Conservation (phyloP, 1,140 invertebrate species). For the Drosophila pseudoobscura region DNA sequence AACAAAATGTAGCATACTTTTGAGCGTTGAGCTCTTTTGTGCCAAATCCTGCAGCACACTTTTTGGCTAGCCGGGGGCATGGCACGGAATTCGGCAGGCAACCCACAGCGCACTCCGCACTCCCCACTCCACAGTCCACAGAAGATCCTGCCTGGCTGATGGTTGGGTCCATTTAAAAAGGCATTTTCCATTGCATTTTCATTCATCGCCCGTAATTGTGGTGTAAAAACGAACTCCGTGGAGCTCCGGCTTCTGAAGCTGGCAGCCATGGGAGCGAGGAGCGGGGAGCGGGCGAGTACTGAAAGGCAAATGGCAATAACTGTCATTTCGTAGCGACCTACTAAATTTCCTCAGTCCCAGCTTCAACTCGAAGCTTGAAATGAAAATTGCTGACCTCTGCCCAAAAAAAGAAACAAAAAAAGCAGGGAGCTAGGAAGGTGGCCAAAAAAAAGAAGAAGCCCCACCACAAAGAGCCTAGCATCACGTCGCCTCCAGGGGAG, state of each 20-base stretch:
- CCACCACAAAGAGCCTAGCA: slow-evolving; percentile 47
- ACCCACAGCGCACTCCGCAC: too few species aligned
- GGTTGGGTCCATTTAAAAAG: slow-evolving; percentile 60
- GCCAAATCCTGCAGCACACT: slow-evolving; percentile 21
- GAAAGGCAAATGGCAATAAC: slow-evolving; percentile 70
- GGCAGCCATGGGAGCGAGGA: background rate
- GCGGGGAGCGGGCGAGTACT: background rate
- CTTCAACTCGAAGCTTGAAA: slow-evolving; percentile 54
- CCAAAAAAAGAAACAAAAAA: background rate
- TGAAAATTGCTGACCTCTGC: slow-evolving; percentile 78
- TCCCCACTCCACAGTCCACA: background rate
- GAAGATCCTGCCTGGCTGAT: background rate
- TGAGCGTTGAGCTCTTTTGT: background rate
- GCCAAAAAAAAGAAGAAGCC: slow-evolving; percentile 39
- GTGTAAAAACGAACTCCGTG: slow-evolving; percentile 62
- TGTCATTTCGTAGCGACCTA: slow-evolving; percentile 77
- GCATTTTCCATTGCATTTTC: slow-evolving; percentile 75
- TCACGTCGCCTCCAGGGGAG: slow-evolving; percentile 28
- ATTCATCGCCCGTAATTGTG: slow-evolving; percentile 78
- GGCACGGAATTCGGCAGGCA: too few species aligned
- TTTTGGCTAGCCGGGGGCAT: slow-evolving; percentile 12
- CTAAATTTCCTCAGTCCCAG: slow-evolving; percentile 47
- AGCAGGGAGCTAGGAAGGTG: background rate
- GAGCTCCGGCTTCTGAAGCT: background rate
- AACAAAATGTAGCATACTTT: slow-evolving; percentile 66